Conservation (phyloP, 2,797 vertebrate species). For the Anguilla anguilla region DNA sequence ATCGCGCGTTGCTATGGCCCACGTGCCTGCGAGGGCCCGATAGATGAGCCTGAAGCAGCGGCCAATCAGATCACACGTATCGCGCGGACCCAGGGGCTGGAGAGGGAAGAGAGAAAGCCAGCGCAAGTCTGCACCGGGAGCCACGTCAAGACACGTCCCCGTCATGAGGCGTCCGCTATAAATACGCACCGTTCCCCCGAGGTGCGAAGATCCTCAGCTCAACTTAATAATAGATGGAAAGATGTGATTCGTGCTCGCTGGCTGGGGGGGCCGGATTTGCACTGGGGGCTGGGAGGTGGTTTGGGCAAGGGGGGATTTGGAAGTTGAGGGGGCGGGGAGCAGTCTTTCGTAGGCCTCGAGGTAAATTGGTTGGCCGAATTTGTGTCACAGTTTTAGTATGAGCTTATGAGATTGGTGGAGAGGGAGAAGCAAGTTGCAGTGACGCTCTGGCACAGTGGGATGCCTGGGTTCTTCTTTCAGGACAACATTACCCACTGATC, state of each 20-base stretch:
- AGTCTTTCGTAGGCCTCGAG: too few species aligned
- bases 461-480: neutral
- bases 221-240: constrained; percentile 14
- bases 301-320: neutral
- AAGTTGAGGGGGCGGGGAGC: neutral
- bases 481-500: neutral
- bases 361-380: neutral
- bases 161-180: neutral
- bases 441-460: neutral
- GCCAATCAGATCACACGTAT: neutral
- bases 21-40: neutral
- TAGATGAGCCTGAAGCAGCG: neutral
- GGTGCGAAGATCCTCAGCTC: neutral
- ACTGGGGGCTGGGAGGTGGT: neutral
- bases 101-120: neutral
- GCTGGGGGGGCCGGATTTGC: neutral
- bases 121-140: neutral
- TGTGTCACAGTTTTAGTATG: neutral
- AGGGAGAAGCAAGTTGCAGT: neutral
- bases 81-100: neutral
- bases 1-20: neutral
- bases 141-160: neutral
- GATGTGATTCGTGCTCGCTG: neutral
- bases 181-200: neutral
- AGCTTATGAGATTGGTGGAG: neutral